Percentiles rank a stretch among this genome's conserved stretches.
Evolutionary conservation across 2,113 vertebrate species (phyloP).

Genomic region (Ageneiosus marmoratus): DNA sequence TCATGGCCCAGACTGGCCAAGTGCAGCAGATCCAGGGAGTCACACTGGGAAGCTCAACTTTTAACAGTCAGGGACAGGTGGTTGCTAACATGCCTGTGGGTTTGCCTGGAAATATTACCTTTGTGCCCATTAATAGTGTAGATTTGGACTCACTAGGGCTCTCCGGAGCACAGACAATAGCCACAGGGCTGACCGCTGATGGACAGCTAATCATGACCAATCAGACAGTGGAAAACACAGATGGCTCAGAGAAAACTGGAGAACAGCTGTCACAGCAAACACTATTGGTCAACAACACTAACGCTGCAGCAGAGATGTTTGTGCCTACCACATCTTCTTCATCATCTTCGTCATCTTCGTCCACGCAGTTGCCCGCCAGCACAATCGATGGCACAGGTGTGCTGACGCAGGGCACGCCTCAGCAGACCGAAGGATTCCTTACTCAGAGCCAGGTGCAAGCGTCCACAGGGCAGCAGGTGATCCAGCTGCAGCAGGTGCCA

Average conservation of each 20-base stretch:
- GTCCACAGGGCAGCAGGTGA: constrained; percentile 49
- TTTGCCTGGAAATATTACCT: constrained; percentile 96
- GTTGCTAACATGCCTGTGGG: constrained; percentile 96
- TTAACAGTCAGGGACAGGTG: constrained; percentile 94
- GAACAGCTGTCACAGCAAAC: constrained; percentile 89
- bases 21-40: constrained; percentile 93
- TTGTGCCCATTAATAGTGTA: constrained; percentile 97
- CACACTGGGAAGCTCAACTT: constrained; percentile 89
- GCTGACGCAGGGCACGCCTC: constrained; percentile 85
- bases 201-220: constrained; percentile 92
- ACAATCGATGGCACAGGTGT: constrained; percentile 86
- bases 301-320: constrained; percentile 89
- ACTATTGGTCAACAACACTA: constrained; percentile 79
- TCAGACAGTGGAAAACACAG: constrained; percentile 85
- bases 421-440: constrained; percentile 83
- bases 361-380: constrained; percentile 86
- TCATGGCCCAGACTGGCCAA: constrained; percentile 92
- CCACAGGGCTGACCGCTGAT: constrained; percentile 93
- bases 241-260: constrained; percentile 86
- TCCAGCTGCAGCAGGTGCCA: constrained; percentile 87
- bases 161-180: constrained; percentile 94
- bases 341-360: constrained; percentile 75
- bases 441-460: constrained; percentile 86
- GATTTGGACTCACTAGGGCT: constrained; percentile 97
- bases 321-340: constrained; percentile 89